Evolutionary conservation across 2,888 invertebrate genomes (phyloP).

Genomic region (Nephrotoma appendiculata): DNA sequence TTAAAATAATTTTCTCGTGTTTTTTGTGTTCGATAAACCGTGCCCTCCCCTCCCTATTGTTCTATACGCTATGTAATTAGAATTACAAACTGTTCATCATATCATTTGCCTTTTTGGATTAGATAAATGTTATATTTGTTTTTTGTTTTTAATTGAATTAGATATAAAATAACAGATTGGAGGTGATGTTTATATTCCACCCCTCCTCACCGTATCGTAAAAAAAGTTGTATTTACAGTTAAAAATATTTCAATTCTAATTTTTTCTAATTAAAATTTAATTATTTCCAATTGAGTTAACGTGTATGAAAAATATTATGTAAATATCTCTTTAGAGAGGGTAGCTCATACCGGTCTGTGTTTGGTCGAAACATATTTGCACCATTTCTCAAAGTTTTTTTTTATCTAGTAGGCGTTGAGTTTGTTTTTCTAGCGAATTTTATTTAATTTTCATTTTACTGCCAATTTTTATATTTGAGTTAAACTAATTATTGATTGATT

Average conservation of each 20-base stretch:
- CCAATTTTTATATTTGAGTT: too few relatives aligned
- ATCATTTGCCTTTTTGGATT: not conserved
- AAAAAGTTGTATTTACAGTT: too few relatives aligned
- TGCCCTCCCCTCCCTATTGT: too few relatives aligned
- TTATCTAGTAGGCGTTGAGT: too few relatives aligned
- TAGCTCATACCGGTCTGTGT: too few relatives aligned
- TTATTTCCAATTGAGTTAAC: not conserved
- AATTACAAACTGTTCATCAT: not conserved
- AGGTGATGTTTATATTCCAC: not conserved
- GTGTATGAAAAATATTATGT: too few relatives aligned
- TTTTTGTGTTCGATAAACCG: not conserved
- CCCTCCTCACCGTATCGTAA: not conserved
- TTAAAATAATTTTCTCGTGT: not conserved
- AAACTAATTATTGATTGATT: too few relatives aligned
- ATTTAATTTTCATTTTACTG: too few relatives aligned
- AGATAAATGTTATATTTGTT: not conserved
- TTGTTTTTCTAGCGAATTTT: too few relatives aligned
- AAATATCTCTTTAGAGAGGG: too few relatives aligned
- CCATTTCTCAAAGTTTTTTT: too few relatives aligned
- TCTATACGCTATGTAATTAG: not conserved
- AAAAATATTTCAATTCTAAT: not conserved
- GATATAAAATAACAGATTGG: not conserved
- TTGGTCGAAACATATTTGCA: too few relatives aligned
- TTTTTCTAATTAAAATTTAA: not conserved
- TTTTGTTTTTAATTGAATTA: not conserved